These are phyloP conservation scores for Hypocryptadius cinnamomeus DNA, from an alignment of 2,113 vertebrate species.

Conservation along the genomic window DNA sequence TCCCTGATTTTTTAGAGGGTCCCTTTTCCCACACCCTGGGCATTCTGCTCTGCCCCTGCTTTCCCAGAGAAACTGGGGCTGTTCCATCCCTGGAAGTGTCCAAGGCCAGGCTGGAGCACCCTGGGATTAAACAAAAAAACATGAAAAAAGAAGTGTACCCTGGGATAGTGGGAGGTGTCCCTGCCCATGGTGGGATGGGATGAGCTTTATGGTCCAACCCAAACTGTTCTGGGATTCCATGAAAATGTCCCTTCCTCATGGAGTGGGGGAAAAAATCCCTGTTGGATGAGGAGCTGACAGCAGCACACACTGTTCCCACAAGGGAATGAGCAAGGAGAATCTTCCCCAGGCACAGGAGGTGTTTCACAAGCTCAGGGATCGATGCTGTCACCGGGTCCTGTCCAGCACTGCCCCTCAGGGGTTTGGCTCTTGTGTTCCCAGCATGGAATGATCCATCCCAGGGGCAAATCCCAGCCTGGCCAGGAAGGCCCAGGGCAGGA, in stretches of 20 bases:
- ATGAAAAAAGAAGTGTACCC: background rate
- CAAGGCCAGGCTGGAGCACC: background rate
- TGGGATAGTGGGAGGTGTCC: background rate
- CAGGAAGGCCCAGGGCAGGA: background rate
- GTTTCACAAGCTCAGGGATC: background rate
- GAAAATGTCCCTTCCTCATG: background rate
- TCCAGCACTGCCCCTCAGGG: fast-evolving
- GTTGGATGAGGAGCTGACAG: background rate
- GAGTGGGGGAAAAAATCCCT: fast-evolving
- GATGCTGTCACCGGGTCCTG: background rate
- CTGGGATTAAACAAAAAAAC: background rate
- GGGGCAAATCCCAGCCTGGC: background rate
- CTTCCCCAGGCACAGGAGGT: background rate
- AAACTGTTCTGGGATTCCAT: background rate
- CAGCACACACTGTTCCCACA: fast-evolving
- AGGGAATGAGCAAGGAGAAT: background rate
- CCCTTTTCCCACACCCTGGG: too few species aligned
- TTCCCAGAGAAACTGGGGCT: too few species aligned
- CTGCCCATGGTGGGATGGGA: background rate
- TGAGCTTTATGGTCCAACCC: background rate
- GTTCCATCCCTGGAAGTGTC: too few species aligned
- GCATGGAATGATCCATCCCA: fast-evolving
- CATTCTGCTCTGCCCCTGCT: too few species aligned
- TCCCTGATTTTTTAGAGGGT: too few species aligned
- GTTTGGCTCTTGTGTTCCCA: background rate